Percentiles rank a stretch among this genome's conserved stretches.
Evolutionary conservation across 2,113 vertebrate species (phyloP).

Genomic region (Podilymbus podiceps): DNA sequence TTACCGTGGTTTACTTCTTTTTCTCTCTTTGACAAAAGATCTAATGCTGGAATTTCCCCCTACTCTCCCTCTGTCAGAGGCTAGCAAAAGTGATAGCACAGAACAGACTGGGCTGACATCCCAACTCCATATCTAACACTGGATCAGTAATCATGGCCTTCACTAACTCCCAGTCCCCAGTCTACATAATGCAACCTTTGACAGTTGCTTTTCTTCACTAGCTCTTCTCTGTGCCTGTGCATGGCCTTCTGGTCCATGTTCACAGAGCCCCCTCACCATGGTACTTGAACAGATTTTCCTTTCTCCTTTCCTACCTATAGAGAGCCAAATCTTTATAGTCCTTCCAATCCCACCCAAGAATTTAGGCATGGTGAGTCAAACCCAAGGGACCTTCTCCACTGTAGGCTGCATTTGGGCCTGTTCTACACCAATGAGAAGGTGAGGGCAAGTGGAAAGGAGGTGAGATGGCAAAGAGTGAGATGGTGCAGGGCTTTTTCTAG

Average conservation of each 20-base stretch:
- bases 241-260: not conserved
- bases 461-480: not conserved
- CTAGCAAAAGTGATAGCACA: not conserved
- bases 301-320: not conserved
- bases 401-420: not conserved
- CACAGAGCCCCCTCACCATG: not conserved
- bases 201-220: not conserved
- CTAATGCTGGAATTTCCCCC: not conserved
- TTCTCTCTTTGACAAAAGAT: not conserved
- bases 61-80: not conserved
- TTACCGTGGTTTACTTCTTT: not conserved
- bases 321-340: not conserved
- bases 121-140: not conserved
- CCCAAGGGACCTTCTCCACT: rapidly evolving
- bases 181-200: not conserved
- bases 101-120: not conserved
- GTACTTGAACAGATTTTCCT: not conserved
- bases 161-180: not conserved
- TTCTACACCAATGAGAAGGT: not conserved
- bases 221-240: not conserved
- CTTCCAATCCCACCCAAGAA: not conserved
- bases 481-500: not conserved
- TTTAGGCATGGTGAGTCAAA: not conserved
- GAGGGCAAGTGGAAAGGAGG: not conserved
- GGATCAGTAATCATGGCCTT: not conserved